Base-by-base conservation (phyloP, 2,113 vertebrate species). In the Lophotis ruficrista region DNA sequence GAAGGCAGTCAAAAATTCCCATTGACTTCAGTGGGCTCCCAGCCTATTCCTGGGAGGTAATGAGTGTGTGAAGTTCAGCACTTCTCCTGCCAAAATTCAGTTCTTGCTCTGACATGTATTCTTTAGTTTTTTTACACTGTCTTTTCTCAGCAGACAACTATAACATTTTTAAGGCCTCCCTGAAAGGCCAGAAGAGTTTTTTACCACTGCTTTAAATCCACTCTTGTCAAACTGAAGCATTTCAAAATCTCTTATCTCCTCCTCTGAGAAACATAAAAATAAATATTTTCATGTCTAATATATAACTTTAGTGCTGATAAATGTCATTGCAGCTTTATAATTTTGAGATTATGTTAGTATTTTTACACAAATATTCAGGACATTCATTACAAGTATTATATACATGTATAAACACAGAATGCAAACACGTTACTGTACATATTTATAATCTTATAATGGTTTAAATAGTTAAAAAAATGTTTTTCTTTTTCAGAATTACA, bases 91-190 rank as follows among this genome's bases (percentile, higher is more conserved):
- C 95, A 96, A 56, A 65, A 62, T 81, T 81, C 60, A 57, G 21
- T 81, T 95, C 92, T 94, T 96, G 94, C 65, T 95, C 95, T 93
- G 83, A 94, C 94, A 83, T 88, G 94, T 76, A 57, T 45, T 94
- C 77, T 92, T 71, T 23, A 64, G 43, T 0, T 38, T 92, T 89
- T 88, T 85, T 45, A 50, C 28, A 62, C 24, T 71, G 45, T 41
- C 61, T 93, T 6, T 53, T 82, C 77, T 68, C 57, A 82, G 27
- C 15, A 91, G 57, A 87, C 72, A 81, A 91, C 82, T 33, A 72
- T 10, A 71, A 48, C 60, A 50, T 54, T 71, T 41, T 69, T 87
- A 85, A 94, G 61, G 56, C 45, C 47, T 75, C 38, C 31, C 33
- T 94, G 62, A 87, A 87, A 89, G 35, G 31, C 60, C 30, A 38